phyloP scores from a whole-genome alignment of 2,888 invertebrate species.

The Nemapogon koenigi region DNA sequence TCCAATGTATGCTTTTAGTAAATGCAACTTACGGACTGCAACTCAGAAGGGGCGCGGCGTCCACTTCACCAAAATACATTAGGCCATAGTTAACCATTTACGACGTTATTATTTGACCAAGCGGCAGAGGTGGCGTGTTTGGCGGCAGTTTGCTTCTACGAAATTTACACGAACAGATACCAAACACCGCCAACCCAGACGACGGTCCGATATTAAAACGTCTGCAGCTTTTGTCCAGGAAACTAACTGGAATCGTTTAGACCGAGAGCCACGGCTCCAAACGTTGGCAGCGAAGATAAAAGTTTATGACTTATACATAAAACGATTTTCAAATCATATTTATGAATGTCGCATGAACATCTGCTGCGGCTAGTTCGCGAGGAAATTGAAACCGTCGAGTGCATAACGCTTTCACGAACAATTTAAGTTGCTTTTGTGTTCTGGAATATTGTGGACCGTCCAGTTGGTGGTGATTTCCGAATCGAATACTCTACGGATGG shows the following conservation, averaged over 20 bases:
- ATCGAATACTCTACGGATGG: slow-evolving; percentile 5
- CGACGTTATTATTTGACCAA: slow-evolving; percentile 54
- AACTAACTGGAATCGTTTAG: slow-evolving; percentile 50
- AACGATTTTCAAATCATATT: slow-evolving; percentile 65
- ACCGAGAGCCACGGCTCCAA: slow-evolving; percentile 28
- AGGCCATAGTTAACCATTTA: slow-evolving; percentile 57
- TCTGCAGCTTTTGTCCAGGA: slow-evolving; percentile 54
- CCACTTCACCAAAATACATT: slow-evolving; percentile 56
- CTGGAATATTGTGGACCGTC: slow-evolving; percentile 20
- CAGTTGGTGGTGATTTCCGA: slow-evolving; percentile 6
- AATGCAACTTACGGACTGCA: too few relatives aligned
- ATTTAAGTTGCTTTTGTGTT: slow-evolving; percentile 58
- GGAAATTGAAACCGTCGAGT: slow-evolving; percentile 59
- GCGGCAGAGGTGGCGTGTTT: slow-evolving; percentile 48
- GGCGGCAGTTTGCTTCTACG: slow-evolving; percentile 39
- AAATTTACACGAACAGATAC: slow-evolving; percentile 55
- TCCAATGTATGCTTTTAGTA: too few relatives aligned
- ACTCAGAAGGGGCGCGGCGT: too few relatives aligned
- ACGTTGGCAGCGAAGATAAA: slow-evolving; percentile 47
- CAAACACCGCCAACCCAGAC: slow-evolving; percentile 35
- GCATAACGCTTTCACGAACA: slow-evolving; percentile 58
- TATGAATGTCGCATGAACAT: slow-evolving; percentile 54
- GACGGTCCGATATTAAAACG: slow-evolving; percentile 50
- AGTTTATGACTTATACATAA: slow-evolving; percentile 63
- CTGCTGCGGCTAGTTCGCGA: slow-evolving; percentile 53